These are phyloP conservation scores for Mesopsocus fuscifrons DNA, from an alignment of 2,888 invertebrate genomes.

Conservation along the genomic window DNA sequence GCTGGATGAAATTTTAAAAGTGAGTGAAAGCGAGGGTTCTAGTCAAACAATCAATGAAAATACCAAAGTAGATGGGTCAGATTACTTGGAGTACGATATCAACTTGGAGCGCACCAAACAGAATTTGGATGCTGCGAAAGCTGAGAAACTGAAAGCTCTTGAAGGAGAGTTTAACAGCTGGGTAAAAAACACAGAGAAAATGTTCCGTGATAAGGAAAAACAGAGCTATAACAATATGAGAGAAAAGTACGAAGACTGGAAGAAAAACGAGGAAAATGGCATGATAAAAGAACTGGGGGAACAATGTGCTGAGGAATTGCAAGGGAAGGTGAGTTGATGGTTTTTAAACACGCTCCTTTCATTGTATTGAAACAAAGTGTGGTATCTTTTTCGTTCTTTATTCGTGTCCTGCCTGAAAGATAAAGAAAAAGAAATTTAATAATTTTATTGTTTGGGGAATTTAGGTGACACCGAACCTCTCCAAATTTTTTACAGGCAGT, in stretches of 20 bases:
- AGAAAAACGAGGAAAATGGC: slow-evolving; percentile 1
- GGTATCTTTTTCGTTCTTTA: too few relatives aligned
- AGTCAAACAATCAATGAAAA: slow-evolving; percentile 28
- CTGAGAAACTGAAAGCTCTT: slow-evolving; percentile 30
- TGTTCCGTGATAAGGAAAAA: slow-evolving; percentile 12
- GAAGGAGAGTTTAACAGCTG: slow-evolving; percentile 8
- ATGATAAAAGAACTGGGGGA: slow-evolving; percentile 13
- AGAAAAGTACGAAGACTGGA: slow-evolving; percentile 10
- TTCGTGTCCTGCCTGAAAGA: too few relatives aligned
- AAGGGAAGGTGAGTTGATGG: too few relatives aligned
- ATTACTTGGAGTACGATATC: slow-evolving; percentile 9
- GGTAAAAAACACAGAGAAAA: slow-evolving; percentile 13
- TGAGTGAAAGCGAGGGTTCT: neutral
- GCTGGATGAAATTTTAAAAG: neutral
- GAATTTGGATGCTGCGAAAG: slow-evolving; percentile 28
- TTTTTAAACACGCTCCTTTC: too few relatives aligned
- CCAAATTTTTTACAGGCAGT: too few relatives aligned
- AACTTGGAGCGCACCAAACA: slow-evolving; percentile 23
- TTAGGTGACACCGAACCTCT: too few relatives aligned
- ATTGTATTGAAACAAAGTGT: too few relatives aligned
- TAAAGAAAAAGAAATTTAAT: too few relatives aligned
- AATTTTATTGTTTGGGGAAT: too few relatives aligned
- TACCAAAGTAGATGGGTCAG: slow-evolving; percentile 17
- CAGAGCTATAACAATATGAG: slow-evolving; percentile 9
- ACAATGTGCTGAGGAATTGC: slow-evolving; percentile 12